These are phyloP conservation scores for Epizoanthus scotinus DNA, from an alignment of 92 coral and sea anemone species.

Conservation along the genomic window DNA sequence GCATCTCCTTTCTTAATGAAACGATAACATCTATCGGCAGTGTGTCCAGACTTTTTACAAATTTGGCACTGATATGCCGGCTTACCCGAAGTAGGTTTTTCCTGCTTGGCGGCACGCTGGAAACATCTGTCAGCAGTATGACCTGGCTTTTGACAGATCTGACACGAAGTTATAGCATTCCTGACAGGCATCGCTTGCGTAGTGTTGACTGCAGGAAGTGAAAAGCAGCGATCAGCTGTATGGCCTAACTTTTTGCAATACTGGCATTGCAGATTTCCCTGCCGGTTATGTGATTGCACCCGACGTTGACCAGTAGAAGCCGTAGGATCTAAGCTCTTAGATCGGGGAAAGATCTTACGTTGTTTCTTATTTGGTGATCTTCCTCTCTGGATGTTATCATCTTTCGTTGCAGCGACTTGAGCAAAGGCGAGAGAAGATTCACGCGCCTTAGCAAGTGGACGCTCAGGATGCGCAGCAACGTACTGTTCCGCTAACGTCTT, in stretches of 20 bases:
- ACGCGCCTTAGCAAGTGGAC: not conserved
- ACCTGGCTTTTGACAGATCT: not conserved
- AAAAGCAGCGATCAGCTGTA: constrained; percentile 6
- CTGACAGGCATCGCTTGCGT: too few relatives aligned
- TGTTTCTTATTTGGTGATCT: not conserved
- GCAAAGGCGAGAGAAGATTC: not conserved
- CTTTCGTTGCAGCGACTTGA: not conserved
- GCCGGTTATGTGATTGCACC: too few relatives aligned
- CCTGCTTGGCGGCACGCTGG: not conserved
- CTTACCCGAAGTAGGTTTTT: not conserved
- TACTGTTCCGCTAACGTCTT: not conserved
- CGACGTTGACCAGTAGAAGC: too few relatives aligned
- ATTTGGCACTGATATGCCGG: not conserved
- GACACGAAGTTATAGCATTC: too few relatives aligned
- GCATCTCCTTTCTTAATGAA: not conserved
- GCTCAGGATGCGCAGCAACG: constrained; percentile 7
- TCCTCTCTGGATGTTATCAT: not conserved
- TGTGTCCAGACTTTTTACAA: constrained; percentile 1
- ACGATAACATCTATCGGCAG: not conserved
- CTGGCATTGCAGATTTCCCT: constrained; percentile 1
- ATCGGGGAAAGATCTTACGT: not conserved
- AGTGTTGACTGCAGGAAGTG: not conserved
- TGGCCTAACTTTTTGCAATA: not conserved
- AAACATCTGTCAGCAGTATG: not conserved
- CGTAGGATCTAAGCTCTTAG: constrained; percentile 1